Percentiles rank a stretch among this genome's conserved stretches.
Conservation (phyloP, 2,113 vertebrate genomes). For the Octodon degus region DNA sequence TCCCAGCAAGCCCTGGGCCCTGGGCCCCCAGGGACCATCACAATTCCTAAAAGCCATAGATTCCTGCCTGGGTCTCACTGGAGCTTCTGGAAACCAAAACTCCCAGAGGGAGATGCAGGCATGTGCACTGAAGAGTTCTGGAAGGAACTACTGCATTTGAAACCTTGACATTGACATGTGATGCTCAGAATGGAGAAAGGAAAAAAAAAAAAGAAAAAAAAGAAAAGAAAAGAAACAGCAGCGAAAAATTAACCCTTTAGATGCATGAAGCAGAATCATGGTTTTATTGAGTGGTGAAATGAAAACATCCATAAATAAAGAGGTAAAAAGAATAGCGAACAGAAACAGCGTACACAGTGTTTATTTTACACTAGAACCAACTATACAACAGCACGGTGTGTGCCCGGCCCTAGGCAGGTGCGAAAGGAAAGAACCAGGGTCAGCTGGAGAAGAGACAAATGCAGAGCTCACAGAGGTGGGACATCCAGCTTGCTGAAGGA, state of each 20-base stretch:
- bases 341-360: conserved; percentile 86
- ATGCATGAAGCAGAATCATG: conserved; percentile 64
- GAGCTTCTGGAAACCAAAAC: neutral
- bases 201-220: neutral
- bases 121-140: neutral
- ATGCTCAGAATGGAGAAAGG: neutral
- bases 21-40: neutral
- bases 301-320: conserved; percentile 86
- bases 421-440: conserved; percentile 81
- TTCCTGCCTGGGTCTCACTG: neutral
- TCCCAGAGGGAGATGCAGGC: neutral
- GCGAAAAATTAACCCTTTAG: conserved; percentile 77
- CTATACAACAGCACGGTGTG: conserved; percentile 92
- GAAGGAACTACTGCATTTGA: neutral
- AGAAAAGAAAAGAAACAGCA: conserved; percentile 2
- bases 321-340: conserved; percentile 85
- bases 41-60: neutral
- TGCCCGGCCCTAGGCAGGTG: conserved; percentile 83
- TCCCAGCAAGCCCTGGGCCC: neutral
- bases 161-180: neutral
- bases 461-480: conserved; percentile 89
- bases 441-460: conserved; percentile 87
- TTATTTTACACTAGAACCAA: conserved; percentile 94
- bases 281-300: conserved; percentile 86
- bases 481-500: conserved; percentile 90